phyloP scores from a whole-genome alignment of 2,797 vertebrate genomes.

The Atherinosoma microstoma region DNA sequence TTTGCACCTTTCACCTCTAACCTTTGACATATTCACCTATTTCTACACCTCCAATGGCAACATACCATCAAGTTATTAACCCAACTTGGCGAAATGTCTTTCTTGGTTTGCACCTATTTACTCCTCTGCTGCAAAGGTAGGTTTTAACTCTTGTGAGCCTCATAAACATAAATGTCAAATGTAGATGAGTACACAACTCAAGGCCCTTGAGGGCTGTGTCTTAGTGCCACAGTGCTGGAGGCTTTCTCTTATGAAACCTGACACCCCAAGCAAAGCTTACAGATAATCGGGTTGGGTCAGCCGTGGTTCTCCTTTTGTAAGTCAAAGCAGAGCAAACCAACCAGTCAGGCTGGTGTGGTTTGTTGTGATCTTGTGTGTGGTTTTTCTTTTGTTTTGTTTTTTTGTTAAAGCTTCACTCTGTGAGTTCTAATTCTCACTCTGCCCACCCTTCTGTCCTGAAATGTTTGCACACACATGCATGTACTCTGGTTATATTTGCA shows the following conservation, averaged over 20 bases:
- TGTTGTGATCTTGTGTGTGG: slow-evolving; percentile 45
- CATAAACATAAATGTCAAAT: slow-evolving; percentile 32
- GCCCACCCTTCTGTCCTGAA: neutral
- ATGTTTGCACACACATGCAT: slow-evolving; percentile 3
- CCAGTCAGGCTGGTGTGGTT: slow-evolving; percentile 68
- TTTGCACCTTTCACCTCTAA: slow-evolving; percentile 34
- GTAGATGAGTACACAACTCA: slow-evolving; percentile 29
- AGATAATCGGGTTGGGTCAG: slow-evolving; percentile 63
- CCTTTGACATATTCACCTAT: slow-evolving; percentile 38
- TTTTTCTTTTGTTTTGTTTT: slow-evolving; percentile 7
- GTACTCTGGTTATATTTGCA: slow-evolving; percentile 9
- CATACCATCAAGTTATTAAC: slow-evolving; percentile 18
- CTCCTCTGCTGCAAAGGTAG: slow-evolving; percentile 9
- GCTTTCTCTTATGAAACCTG: slow-evolving; percentile 75
- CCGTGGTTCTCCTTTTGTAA: slow-evolving; percentile 33
- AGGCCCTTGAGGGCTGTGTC: slow-evolving; percentile 45
- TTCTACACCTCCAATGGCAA: slow-evolving; percentile 6
- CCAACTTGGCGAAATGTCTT: slow-evolving; percentile 48
- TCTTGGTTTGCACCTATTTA: neutral
- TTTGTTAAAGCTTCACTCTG: slow-evolving; percentile 12
- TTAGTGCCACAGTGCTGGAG: slow-evolving; percentile 65
- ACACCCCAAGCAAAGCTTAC: slow-evolving; percentile 68
- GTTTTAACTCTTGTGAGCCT: slow-evolving; percentile 13
- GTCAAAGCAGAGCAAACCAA: slow-evolving; percentile 59
- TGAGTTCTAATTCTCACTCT: slow-evolving; percentile 26